Base-by-base conservation (phyloP, 1,140 invertebrate species). In the Dinothrombium tinctorium region DNA sequence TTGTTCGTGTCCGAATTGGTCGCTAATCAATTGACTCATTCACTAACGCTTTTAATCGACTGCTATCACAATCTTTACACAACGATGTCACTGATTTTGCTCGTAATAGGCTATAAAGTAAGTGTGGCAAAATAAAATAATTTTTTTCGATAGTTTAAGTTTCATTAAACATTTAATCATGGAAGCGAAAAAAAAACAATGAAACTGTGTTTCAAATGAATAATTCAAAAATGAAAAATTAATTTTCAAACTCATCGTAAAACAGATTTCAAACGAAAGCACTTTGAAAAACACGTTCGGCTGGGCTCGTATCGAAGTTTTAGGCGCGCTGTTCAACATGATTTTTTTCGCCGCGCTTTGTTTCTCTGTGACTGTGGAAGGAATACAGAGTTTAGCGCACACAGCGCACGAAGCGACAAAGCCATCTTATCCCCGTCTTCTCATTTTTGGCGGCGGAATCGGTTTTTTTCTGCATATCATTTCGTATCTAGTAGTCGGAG, bases 71-170 rank as follows among this genome's bases (percentile, higher is more conserved):
- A 76, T 59, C 65, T 86, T 4, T 82, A 76, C 56, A 82, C 87
- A 64, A 78, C 86, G 3, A 76, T 78, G 11, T 81, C 82, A 2
- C 65, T 89, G 45, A 68, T 84, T 12, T 75, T 90, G 49, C 78
- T 82, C 29, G 83, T 86, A 60, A 62, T 87, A 45, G 83, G 80
- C 41, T 76, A 86, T 26, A 82, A 82, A 69, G 80, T 83, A 60
- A 66, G 63, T 44, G 4, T 22, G 29, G 32, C 33, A 36, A 33
- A 40, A 12, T 14, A 12, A 8, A n/a, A 8, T 28, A 8, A 28
- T 28, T 8, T 8, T 8, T 28, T 28, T 8, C 26, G n/a, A 28
- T 8, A 28, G 7, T 8, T 7, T 28, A n/a, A 28, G 7, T 28
- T n/a, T 8, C n/a, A 8, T 8, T 8, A 28, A 8, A 8, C 7